Percentiles rank a stretch among this genome's conserved stretches.
phyloP scores from a whole-genome alignment of 2,797 vertebrate genomes.

The Arnoldichthys spilopterus region DNA sequence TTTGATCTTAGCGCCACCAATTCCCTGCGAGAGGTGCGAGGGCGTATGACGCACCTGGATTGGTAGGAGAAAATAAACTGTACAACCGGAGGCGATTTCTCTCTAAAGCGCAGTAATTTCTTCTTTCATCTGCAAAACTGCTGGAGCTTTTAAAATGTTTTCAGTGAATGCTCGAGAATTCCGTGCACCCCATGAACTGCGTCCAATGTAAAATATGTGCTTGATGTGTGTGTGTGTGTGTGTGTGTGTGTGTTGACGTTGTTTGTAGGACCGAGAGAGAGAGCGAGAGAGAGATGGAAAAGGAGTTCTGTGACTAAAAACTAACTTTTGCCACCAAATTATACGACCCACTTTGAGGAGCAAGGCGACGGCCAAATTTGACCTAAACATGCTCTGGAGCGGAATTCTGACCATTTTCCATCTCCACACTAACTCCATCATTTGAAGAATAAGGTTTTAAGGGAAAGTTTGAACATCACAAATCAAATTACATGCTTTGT shows the following conservation, averaged over 20 bases:
- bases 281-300: too few relatives aligned
- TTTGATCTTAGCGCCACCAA: conserved; percentile 59
- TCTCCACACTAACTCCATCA: neutral
- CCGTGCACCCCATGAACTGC: conserved; percentile 26
- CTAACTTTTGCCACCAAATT: conserved; percentile 10
- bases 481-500: too few relatives aligned
- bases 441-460: too few relatives aligned
- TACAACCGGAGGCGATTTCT: conserved; percentile 39
- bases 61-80: conserved; percentile 49
- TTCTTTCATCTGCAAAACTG: conserved; percentile 50
- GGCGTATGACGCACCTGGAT: conserved; percentile 24
- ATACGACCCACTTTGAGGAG: neutral
- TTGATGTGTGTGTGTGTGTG: conserved; percentile 30
- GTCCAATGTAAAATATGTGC: conserved; percentile 37
- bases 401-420: neutral
- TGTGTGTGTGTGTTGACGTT: neutral
- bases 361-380: too few relatives aligned
- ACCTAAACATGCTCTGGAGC: neutral
- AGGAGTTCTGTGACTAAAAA: conserved; percentile 25
- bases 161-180: conserved; percentile 25
- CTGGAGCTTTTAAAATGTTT: conserved; percentile 54
- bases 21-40: conserved; percentile 28
- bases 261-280: too few relatives aligned
- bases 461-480: too few relatives aligned
- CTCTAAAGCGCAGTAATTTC: conserved; percentile 48